Evolutionary conservation across 1,140 invertebrate genomes (phyloP).

Genomic region (Leguminivora glycinivorella): DNA sequence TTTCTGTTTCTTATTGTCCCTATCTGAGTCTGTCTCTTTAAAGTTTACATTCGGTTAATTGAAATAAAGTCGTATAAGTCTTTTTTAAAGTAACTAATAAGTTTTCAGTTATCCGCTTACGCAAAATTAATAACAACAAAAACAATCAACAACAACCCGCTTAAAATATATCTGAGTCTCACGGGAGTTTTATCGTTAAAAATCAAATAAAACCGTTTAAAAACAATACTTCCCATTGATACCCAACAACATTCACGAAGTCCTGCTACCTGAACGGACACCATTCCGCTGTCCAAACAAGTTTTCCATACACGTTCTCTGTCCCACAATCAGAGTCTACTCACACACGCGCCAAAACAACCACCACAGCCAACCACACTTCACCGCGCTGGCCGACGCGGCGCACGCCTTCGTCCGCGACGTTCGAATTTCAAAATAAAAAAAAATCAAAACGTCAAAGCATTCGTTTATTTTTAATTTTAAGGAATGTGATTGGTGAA

Average conservation of each 20-base stretch:
- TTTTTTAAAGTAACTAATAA: too few species aligned
- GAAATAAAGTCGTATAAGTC: too few species aligned
- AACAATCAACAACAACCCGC: too few species aligned
- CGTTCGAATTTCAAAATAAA: constrained; percentile 42
- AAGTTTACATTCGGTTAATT: too few species aligned
- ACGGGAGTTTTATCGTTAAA: too few species aligned
- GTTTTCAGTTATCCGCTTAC: too few species aligned
- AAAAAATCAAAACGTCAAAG: constrained; percentile 44
- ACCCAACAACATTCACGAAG: not conserved
- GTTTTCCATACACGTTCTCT: constrained; percentile 66
- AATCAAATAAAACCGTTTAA: too few species aligned
- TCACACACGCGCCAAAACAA: constrained; percentile 32
- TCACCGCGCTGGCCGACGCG: constrained; percentile 65
- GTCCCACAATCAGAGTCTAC: constrained; percentile 69
- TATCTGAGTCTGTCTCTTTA: too few species aligned
- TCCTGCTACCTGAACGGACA: constrained; percentile 41
- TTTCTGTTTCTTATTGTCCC: too few species aligned
- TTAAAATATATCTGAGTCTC: too few species aligned
- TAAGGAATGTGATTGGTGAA: constrained; percentile 63
- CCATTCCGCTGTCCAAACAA: constrained; percentile 54
- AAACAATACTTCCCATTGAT: not conserved
- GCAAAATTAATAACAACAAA: too few species aligned
- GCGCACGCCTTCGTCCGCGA: constrained; percentile 50
- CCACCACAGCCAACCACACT: constrained; percentile 49
- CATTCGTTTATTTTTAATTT: constrained; percentile 53